Conservation (phyloP, 2,113 vertebrate genomes). For the Peucedramus taeniatus region DNA sequence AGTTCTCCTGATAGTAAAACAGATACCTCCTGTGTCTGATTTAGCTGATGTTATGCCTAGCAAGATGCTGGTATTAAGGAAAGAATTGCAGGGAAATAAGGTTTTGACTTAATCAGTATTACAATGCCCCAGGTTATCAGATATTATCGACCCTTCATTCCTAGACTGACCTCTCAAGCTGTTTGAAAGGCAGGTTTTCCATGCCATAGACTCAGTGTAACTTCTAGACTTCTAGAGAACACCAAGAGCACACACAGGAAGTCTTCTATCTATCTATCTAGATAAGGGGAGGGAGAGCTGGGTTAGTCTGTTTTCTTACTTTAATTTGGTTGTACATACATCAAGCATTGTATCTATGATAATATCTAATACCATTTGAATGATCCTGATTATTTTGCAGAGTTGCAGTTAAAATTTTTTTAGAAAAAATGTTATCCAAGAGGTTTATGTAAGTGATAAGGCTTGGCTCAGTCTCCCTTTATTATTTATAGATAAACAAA, state of each 20-base stretch:
- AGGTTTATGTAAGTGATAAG: not conserved
- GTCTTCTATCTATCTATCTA: not conserved
- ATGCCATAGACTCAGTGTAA: not conserved
- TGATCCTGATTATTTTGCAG: not conserved
- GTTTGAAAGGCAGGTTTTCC: not conserved
- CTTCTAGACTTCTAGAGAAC: not conserved
- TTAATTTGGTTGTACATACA: not conserved
- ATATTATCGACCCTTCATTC: not conserved
- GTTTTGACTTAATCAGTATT: not conserved
- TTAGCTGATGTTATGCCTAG: not conserved
- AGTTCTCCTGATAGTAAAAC: not conserved
- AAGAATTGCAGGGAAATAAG: not conserved
- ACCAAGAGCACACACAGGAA: not conserved
- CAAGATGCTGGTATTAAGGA: not conserved
- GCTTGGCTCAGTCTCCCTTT: not conserved
- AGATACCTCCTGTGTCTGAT: not conserved
- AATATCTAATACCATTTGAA: not conserved
- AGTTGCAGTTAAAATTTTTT: not conserved
- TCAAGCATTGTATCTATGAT: not conserved
- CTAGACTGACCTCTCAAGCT: not conserved
- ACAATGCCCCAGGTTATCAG: not conserved
- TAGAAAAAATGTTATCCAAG: not conserved
- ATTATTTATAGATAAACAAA: constrained; percentile 50
- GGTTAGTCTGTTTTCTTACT: not conserved
- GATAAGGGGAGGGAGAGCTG: not conserved